Evolutionary conservation across 2,797 vertebrate species (phyloP).

Genomic region (Typhlichthys eigenmanni): DNA sequence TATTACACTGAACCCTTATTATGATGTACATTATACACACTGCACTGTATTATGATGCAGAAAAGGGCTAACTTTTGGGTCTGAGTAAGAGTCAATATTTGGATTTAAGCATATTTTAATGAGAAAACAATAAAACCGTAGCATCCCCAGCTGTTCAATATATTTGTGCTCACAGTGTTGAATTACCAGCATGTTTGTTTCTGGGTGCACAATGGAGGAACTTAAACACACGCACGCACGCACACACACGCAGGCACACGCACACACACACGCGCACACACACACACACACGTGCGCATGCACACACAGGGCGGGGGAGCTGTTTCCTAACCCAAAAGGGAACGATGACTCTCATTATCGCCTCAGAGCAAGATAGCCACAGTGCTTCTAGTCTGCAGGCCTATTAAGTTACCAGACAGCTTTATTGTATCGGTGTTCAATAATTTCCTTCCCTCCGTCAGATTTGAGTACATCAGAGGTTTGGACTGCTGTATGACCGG

Average conservation of each 20-base stretch:
- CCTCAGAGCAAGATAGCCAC: constrained; percentile 72
- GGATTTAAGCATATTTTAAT: constrained; percentile 66
- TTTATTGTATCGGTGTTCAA: constrained; percentile 75
- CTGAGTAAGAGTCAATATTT: constrained; percentile 57
- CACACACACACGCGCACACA: background rate
- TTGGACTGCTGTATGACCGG: constrained; percentile 34
- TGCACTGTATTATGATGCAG: constrained; percentile 41
- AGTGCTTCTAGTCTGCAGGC: constrained; percentile 62
- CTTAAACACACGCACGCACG: constrained; percentile 14
- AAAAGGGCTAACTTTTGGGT: constrained; percentile 42
- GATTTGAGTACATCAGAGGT: constrained; percentile 62
- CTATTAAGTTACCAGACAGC: constrained; percentile 75
- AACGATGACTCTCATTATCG: constrained; percentile 77
- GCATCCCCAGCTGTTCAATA: constrained; percentile 43
- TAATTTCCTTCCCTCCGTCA: constrained; percentile 72
- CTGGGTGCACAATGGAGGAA: constrained; percentile 50
- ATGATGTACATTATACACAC: too few species aligned
- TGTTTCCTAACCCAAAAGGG: constrained; percentile 65
- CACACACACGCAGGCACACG: constrained; percentile 35
- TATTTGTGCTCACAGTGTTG: constrained; percentile 48
- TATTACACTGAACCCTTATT: too few species aligned
- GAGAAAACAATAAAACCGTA: constrained; percentile 53
- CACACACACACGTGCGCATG: constrained; percentile 19
- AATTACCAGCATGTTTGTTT: constrained; percentile 63
- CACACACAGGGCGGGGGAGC: constrained; percentile 29